phyloP scores from a whole-genome alignment of 2,888 invertebrate species.

The Crematogaster levior region DNA sequence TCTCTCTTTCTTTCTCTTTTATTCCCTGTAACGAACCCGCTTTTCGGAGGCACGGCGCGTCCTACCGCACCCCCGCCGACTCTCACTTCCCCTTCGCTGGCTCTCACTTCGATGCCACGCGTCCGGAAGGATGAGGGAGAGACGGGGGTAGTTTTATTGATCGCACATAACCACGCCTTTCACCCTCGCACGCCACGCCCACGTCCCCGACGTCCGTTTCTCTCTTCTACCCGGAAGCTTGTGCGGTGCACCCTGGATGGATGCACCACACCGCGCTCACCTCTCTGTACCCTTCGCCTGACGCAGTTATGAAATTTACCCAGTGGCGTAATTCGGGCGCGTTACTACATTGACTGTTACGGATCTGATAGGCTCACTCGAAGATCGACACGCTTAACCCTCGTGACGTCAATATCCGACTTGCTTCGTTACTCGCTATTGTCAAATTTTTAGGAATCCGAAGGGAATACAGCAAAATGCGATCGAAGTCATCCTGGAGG shows the following conservation, averaged over 20 bases:
- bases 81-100: conserved; percentile 18
- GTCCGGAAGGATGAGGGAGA: conserved; percentile 4
- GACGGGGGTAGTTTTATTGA: conserved; percentile 82
- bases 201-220: conserved; percentile 51
- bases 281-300: conserved; percentile 36
- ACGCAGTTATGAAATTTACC: conserved; percentile 54
- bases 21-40: conserved; percentile 66
- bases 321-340: conserved; percentile 41
- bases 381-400: background rate
- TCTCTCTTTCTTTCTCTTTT: conserved; percentile 13
- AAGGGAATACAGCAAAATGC: background rate
- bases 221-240: conserved; percentile 48
- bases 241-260: conserved; percentile 61
- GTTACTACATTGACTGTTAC: background rate
- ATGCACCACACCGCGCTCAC: conserved; percentile 39
- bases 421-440: background rate
- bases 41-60: conserved; percentile 74
- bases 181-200: conserved; percentile 81
- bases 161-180: conserved; percentile 82
- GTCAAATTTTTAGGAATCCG: background rate
- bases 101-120: conserved; percentile 3
- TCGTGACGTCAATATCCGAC: conserved; percentile 2
- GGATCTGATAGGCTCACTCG: background rate
- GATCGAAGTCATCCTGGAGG: background rate
- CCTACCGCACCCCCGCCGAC: conserved; percentile 46